A percentile compares a stretch with the other conserved stretches of the same genome.
These are phyloP conservation scores for Panzeria rudis DNA, from an alignment of 2,888 invertebrate genomes.

Conservation along the genomic window DNA sequence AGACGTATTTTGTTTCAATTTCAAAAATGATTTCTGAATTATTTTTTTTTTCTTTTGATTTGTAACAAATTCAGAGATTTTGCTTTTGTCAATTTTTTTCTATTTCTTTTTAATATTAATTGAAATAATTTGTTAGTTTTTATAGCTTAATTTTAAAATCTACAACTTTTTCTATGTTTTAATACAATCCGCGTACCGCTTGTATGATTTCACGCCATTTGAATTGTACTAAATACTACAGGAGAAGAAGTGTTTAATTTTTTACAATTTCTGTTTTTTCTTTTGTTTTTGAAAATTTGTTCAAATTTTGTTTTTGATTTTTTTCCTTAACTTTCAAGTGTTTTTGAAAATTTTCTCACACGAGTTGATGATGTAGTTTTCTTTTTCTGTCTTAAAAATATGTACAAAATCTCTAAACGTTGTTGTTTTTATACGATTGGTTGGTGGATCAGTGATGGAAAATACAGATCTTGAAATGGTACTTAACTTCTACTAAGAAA, in stretches of 20 bases:
- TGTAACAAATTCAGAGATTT: constrained; percentile 8
- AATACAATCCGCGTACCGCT: constrained; percentile 47
- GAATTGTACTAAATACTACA: constrained; percentile 53
- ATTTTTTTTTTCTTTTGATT: constrained; percentile 23
- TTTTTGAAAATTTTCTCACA: constrained; percentile 63
- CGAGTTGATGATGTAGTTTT: constrained; percentile 30
- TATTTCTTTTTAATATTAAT: constrained; percentile 9
- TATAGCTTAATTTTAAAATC: constrained; percentile 5
- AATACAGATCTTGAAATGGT: too few species aligned
- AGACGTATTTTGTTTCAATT: constrained; percentile 25
- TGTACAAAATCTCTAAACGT: constrained; percentile 41
- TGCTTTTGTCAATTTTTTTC: constrained; percentile 40
- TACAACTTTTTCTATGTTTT: constrained; percentile 17
- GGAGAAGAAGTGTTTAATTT: constrained; percentile 41
- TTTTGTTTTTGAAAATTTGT: constrained; percentile 52
- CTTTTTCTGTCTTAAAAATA: constrained; percentile 39
- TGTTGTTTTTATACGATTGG: constrained; percentile 43
- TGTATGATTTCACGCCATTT: constrained; percentile 63
- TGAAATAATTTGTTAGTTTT: constrained; percentile 1
- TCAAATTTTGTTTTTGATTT: constrained; percentile 61
- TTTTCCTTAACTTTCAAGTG: constrained; percentile 52
- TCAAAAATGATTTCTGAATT: constrained; percentile 28
- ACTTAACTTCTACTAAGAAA: too few species aligned
- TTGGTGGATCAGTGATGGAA: too few species aligned
- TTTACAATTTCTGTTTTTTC: constrained; percentile 29